Evolutionary conservation across 2,888 invertebrate species (phyloP).

Genomic region (Willowsia nigromaculata): DNA sequence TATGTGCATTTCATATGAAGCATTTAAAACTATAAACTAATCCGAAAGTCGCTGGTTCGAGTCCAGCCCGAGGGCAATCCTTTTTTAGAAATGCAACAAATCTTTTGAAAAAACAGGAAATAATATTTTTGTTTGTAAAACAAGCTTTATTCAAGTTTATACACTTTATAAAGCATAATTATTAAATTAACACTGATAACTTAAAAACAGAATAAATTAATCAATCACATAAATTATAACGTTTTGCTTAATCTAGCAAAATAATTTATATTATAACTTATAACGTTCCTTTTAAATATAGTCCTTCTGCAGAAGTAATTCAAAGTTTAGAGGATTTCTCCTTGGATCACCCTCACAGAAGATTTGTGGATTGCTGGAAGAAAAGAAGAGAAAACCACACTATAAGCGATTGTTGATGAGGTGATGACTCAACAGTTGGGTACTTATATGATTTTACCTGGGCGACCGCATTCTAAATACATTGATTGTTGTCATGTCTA

Average conservation of each 20-base stretch:
- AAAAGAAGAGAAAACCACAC: neutral
- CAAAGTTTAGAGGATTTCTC: slow-evolving; percentile 32
- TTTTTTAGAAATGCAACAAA: slow-evolving; percentile 19
- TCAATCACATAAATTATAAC: neutral
- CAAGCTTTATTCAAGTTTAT: too few species aligned
- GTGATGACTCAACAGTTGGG: too few species aligned
- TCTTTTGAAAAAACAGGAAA: neutral
- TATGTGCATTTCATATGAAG: slow-evolving; percentile 39
- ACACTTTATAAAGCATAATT: neutral
- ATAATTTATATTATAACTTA: neutral
- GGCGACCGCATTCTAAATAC: slow-evolving; percentile 68
- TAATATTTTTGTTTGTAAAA: neutral
- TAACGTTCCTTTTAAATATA: neutral
- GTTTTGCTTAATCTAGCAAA: neutral
- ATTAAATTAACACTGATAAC: neutral
- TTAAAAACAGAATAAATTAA: slow-evolving; percentile 16
- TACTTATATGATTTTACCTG: too few species aligned
- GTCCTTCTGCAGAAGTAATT: slow-evolving; percentile 19
- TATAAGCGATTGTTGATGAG: too few species aligned
- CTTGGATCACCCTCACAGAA: slow-evolving; percentile 40
- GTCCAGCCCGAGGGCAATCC: slow-evolving; percentile 54
- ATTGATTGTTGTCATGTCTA: slow-evolving; percentile 68
- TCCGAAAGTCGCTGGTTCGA: slow-evolving; percentile 59
- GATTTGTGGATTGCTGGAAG: slow-evolving; percentile 54
- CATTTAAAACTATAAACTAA: slow-evolving; percentile 26